These are phyloP conservation scores for Pharmacophagus antenor DNA, from an alignment of 2,888 invertebrate species.

Conservation along the genomic window DNA sequence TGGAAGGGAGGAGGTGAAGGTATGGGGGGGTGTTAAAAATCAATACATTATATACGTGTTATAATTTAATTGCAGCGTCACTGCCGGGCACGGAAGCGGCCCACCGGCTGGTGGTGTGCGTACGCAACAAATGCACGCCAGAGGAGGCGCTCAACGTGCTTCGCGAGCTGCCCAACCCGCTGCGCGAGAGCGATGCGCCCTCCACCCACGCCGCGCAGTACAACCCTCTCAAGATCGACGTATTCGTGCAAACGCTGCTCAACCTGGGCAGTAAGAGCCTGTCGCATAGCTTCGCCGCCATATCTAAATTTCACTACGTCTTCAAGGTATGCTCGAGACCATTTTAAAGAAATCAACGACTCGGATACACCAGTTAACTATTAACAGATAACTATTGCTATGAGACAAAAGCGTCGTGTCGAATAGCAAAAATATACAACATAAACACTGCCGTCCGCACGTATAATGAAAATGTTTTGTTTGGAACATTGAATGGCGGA, in stretches of 20 bases:
- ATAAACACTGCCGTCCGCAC: too few species aligned
- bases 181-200: slow-evolving; percentile 85
- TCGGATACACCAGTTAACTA: too few species aligned
- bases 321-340: slow-evolving; percentile 83
- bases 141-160: slow-evolving; percentile 94
- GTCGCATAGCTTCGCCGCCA: slow-evolving; percentile 99
- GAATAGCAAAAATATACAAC: too few species aligned
- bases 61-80: slow-evolving; percentile 71
- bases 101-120: slow-evolving; percentile 91
- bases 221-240: slow-evolving; percentile 96
- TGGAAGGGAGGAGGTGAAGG: too few species aligned
- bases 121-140: slow-evolving; percentile 93
- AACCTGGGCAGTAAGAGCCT: slow-evolving; percentile 98
- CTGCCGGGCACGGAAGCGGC: slow-evolving; percentile 91
- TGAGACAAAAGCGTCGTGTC: too few species aligned
- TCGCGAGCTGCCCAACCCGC: slow-evolving; percentile 91
- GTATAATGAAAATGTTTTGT: too few species aligned
- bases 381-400: too few species aligned
- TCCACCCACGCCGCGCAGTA: slow-evolving; percentile 86
- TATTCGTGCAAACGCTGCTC: slow-evolving; percentile 96
- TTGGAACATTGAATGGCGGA: too few species aligned
- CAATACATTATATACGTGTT: too few species aligned
- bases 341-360: background rate
- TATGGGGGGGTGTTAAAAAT: too few species aligned
- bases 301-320: slow-evolving; percentile 96